Base-by-base conservation (phyloP, 2,888 invertebrate species). In the Tiphia femorata region DNA sequence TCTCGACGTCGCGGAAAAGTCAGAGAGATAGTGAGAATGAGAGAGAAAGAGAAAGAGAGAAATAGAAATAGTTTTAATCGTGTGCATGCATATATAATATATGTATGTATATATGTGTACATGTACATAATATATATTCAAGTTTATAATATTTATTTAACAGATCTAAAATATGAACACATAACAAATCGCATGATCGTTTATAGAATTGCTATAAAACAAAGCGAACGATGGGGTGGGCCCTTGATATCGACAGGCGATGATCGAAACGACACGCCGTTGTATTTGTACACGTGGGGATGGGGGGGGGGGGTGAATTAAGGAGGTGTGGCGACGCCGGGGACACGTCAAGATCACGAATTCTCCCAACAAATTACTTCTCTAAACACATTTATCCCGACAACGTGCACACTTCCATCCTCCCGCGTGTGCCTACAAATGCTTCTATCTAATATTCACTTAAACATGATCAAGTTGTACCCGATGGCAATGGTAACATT, bases 401-500 rank as follows among this genome's bases (percentile, higher is more conserved):
- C n/a, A 33, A 33, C 33, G 33, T n/a, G 12, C 7, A 33, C 4
- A 33, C 33, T n/a, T 33, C n/a, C n/a, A n/a, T n/a, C n/a, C 33
- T 33, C 29, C 14, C 33, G 4, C 33, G 33, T 33, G 25, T 25
- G 5, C 8, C 25, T 33, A n/a, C n/a, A 33, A 33, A 33, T 33
- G 33, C 33, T 14, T 33, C 33, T 14, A 14, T 33, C 14, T 14
- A n/a, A 33, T 14, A 14, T 4, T 33, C 33, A 14, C 33, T 14
- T 30, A 25, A 6, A 35, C 63, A 58, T 63, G 60, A 52, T 63
- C 59, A 49, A 57, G 60, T 56, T 61, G 64, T 50, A 58, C 55
- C 58, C 53, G 64, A 46, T 33, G 44, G 58, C 53, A n/a, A 57
- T 64, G 67, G 67, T 67, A 67, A 67, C 64, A 52, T 57, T 64